phyloP scores from a whole-genome alignment of 2,113 vertebrate genomes.

The Chaetodon trifascialis region DNA sequence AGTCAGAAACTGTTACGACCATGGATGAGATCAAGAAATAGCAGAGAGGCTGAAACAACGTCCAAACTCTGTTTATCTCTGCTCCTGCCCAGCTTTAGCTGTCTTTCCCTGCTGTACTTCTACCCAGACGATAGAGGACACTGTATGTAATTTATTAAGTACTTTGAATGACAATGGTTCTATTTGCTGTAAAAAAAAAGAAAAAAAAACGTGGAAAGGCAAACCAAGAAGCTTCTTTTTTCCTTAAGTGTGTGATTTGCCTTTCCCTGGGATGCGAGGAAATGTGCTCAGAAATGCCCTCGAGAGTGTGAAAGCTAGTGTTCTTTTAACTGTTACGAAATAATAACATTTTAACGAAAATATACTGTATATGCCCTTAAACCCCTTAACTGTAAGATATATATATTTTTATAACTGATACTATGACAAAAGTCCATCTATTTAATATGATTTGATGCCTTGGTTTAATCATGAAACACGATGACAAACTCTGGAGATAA shows the following conservation, averaged over 20 bases:
- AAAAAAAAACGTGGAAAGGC: slow-evolving; percentile 56
- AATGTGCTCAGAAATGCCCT: slow-evolving; percentile 53
- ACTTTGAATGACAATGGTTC: slow-evolving; percentile 78
- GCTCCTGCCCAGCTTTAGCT: slow-evolving; percentile 58
- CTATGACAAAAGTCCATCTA: slow-evolving; percentile 75
- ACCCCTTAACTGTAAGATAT: slow-evolving; percentile 82
- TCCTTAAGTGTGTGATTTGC: slow-evolving; percentile 61
- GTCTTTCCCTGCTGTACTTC: slow-evolving; percentile 75
- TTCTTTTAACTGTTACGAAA: slow-evolving; percentile 71
- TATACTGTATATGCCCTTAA: slow-evolving; percentile 74
- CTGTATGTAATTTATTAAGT: slow-evolving; percentile 81
- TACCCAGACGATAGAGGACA: slow-evolving; percentile 71
- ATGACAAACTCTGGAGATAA: slow-evolving; percentile 31
- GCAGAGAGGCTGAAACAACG: slow-evolving; percentile 36
- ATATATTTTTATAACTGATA: slow-evolving; percentile 88
- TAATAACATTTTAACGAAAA: slow-evolving; percentile 75
- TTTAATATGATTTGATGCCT: slow-evolving; percentile 76
- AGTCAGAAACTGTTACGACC: slow-evolving; percentile 16
- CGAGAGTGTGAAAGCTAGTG: slow-evolving; percentile 50
- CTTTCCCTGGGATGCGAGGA: slow-evolving; percentile 51
- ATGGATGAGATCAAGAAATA: slow-evolving; percentile 18
- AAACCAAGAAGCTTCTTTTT: slow-evolving; percentile 57
- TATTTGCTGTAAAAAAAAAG: slow-evolving; percentile 73
- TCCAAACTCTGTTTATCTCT: slow-evolving; percentile 59
- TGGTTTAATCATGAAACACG: slow-evolving; percentile 56